phyloP scores from a whole-genome alignment of 2,797 vertebrate species.

The Sebastes paucispinis region DNA sequence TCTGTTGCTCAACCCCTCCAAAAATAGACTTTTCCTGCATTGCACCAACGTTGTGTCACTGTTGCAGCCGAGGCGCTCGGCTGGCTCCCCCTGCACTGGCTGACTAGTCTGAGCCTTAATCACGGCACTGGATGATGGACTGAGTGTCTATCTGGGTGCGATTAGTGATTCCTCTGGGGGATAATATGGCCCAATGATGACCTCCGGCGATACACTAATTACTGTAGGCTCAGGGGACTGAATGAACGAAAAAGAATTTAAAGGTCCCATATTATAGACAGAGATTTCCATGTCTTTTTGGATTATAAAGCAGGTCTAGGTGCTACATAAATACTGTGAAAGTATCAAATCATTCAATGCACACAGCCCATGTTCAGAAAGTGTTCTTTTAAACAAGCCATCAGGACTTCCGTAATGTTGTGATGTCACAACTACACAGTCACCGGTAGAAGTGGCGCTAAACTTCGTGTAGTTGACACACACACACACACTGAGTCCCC shows the following conservation, averaged over 20 bases:
- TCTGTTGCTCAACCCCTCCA: slow-evolving; percentile 75
- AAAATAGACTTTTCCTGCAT: slow-evolving; percentile 85
- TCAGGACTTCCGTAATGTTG: too few species aligned
- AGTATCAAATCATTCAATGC: not conserved
- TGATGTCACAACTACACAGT: not conserved
- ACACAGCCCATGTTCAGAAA: not conserved
- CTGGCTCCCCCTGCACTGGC: slow-evolving; percentile 58
- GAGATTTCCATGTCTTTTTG: not conserved
- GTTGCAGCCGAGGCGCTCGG: slow-evolving; percentile 62
- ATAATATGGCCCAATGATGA: slow-evolving; percentile 61
- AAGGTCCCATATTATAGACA: not conserved
- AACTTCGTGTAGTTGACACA: not conserved
- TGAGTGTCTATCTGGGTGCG: slow-evolving; percentile 52
- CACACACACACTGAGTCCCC: too few species aligned
- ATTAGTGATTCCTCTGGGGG: slow-evolving; percentile 65
- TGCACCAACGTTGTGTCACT: slow-evolving; percentile 80
- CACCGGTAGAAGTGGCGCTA: not conserved
- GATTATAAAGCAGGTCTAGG: not conserved
- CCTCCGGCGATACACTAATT: slow-evolving; percentile 62
- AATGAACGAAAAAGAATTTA: slow-evolving; percentile 3
- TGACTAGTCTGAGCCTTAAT: slow-evolving; percentile 64
- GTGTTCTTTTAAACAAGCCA: too few species aligned
- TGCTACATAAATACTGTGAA: not conserved
- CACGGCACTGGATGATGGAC: slow-evolving; percentile 55
- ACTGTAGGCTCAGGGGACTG: slow-evolving; percentile 26